A percentile compares a stretch with the other conserved stretches of the same genome.
Conservation (phyloP, 2,888 invertebrate species). For the Cheilosia impressa region DNA sequence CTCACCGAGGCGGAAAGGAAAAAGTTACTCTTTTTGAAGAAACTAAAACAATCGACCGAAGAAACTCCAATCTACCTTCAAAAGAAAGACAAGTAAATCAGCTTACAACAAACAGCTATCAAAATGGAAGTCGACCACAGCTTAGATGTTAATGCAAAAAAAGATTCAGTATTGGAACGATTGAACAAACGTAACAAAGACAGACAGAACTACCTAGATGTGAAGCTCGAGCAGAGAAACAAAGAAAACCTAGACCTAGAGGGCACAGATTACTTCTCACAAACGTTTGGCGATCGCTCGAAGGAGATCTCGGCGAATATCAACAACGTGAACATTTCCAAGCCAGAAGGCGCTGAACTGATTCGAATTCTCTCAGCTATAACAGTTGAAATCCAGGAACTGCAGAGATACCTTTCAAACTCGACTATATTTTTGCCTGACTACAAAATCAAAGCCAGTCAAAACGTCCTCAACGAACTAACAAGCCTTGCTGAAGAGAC, state of each 20-base stretch:
- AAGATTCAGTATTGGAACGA: slow-evolving; percentile 81
- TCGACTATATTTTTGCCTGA: slow-evolving; percentile 92
- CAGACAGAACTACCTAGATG: slow-evolving; percentile 81
- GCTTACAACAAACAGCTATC: neutral
- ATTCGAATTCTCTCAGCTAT: slow-evolving; percentile 87
- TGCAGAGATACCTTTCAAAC: slow-evolving; percentile 91
- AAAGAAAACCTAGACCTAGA: slow-evolving; percentile 81
- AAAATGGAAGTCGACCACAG: slow-evolving; percentile 64
- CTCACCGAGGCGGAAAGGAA: slow-evolving; percentile 78
- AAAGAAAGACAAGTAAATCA: slow-evolving; percentile 63
- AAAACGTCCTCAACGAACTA: slow-evolving; percentile 89
- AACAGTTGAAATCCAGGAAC: slow-evolving; percentile 89
- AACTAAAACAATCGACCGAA: slow-evolving; percentile 78
- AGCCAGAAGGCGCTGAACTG: slow-evolving; percentile 83
- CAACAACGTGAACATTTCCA: slow-evolving; percentile 81
- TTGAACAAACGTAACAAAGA: slow-evolving; percentile 83
- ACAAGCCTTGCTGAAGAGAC: slow-evolving; percentile 89
- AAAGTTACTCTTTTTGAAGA: slow-evolving; percentile 80
- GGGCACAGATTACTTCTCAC: slow-evolving; percentile 88
- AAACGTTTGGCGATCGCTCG: slow-evolving; percentile 87
- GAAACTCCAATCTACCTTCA: slow-evolving; percentile 78
- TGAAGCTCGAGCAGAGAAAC: slow-evolving; percentile 81
- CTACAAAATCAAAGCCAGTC: slow-evolving; percentile 91
- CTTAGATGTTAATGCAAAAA: slow-evolving; percentile 76
- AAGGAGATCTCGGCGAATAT: slow-evolving; percentile 87